Percentiles rank a stretch among this genome's conserved stretches.
phyloP scores from a whole-genome alignment of 2,888 invertebrate genomes.

The Scotopteryx bipunctaria region DNA sequence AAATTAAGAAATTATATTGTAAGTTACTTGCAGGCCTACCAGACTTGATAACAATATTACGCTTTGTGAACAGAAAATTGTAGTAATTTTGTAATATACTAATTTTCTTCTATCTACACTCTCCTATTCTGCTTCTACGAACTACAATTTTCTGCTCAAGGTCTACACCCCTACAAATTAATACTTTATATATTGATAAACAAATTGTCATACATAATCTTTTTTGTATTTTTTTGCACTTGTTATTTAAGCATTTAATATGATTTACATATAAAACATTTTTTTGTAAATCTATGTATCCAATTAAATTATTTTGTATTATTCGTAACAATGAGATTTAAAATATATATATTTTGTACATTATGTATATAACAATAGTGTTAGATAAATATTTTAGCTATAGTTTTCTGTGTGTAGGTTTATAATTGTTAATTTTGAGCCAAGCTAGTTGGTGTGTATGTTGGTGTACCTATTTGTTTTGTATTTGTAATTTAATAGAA shows the following conservation, averaged over 20 bases:
- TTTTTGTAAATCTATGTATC: neutral
- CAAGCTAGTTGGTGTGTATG: conserved; percentile 48
- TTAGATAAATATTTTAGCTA: conserved; percentile 64
- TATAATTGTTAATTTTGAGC: conserved; percentile 56
- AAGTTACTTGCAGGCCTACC: conserved; percentile 3
- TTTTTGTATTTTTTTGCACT: conserved; percentile 55
- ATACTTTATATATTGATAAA: neutral
- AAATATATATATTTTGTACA: conserved; percentile 66
- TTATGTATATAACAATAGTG: conserved; percentile 74
- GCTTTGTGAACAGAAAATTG: conserved; percentile 7
- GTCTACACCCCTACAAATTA: neutral
- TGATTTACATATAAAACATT: conserved; percentile 21
- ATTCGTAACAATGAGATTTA: conserved; percentile 28
- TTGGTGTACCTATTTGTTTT: conserved; percentile 56
- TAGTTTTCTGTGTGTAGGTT: conserved; percentile 64
- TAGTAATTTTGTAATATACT: conserved; percentile 18
- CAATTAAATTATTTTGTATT: conserved; percentile 2
- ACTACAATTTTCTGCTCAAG: conserved; percentile 7
- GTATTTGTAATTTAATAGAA: conserved; percentile 46
- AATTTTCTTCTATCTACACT: conserved; percentile 11
- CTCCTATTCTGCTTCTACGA: neutral
- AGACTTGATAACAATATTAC: neutral
- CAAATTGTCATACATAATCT: neutral
- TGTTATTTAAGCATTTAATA: conserved; percentile 64
- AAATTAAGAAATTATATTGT: conserved; percentile 20